Conservation (phyloP, 2,797 vertebrate species). For the Lithobates sylvaticus region DNA sequence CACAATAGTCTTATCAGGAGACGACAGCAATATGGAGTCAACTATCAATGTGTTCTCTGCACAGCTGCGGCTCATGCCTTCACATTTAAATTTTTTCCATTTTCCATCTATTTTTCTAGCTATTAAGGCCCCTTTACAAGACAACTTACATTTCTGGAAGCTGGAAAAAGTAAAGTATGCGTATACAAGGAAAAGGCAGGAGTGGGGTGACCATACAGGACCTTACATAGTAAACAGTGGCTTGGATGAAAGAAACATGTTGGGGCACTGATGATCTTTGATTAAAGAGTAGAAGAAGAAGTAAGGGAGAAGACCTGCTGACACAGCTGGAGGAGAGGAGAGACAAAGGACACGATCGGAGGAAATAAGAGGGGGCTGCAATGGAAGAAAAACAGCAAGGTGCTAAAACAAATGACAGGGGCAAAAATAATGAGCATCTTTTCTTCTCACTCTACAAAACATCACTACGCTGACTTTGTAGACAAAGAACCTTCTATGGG, state of each 20-base stretch:
- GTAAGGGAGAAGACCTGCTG: slow-evolving; percentile 55
- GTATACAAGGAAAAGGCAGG: background rate
- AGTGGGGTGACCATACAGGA: background rate
- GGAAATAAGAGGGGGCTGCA: background rate
- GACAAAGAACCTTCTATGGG: background rate
- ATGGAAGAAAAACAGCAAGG: slow-evolving; percentile 5
- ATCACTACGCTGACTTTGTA: background rate
- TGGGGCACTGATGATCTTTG: slow-evolving; percentile 34
- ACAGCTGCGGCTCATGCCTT: background rate
- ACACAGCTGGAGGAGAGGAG: slow-evolving; percentile 41
- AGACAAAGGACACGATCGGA: slow-evolving; percentile 31
- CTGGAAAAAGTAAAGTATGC: background rate
- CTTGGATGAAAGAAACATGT: slow-evolving; percentile 23
- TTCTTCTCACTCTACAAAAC: background rate
- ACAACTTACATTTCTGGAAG: background rate
- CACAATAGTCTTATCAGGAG: background rate
- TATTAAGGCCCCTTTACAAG: background rate
- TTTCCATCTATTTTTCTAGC: background rate
- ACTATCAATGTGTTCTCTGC: background rate
- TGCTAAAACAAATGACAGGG: slow-evolving; percentile 14
- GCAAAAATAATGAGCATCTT: background rate
- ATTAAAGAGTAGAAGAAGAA: slow-evolving; percentile 66
- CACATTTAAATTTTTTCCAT: background rate
- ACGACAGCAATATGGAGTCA: slow-evolving; percentile 3
- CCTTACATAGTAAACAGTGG: background rate